Evolutionary conservation across 2,113 vertebrate species (phyloP).

Genomic region (Semnornis frantzii): DNA sequence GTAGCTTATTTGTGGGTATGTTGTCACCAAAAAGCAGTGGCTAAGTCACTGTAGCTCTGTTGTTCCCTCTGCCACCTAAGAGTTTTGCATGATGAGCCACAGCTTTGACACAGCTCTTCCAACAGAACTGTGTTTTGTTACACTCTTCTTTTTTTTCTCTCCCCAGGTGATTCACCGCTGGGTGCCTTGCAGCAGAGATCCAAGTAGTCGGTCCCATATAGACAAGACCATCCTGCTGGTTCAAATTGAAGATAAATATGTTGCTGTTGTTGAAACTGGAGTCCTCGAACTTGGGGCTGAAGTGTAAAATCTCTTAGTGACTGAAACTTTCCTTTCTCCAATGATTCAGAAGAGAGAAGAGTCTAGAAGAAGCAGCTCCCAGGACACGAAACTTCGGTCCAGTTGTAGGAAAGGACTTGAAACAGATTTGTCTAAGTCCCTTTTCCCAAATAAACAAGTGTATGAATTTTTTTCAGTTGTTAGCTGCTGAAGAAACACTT

Average conservation of each 20-base stretch:
- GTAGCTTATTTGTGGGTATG: not conserved
- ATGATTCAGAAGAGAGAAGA: slow-evolving; percentile 53
- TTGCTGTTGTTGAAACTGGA: slow-evolving; percentile 95
- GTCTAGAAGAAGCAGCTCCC: slow-evolving; percentile 44
- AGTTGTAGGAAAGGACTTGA: slow-evolving; percentile 66
- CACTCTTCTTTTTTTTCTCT: not conserved
- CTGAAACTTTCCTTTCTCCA: slow-evolving; percentile 61
- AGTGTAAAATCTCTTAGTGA: slow-evolving; percentile 83
- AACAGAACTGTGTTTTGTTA: not conserved
- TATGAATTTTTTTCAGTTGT: slow-evolving; percentile 79
- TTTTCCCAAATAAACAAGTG: slow-evolving; percentile 72
- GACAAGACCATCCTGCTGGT: slow-evolving; percentile 99
- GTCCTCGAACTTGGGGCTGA: slow-evolving; percentile 97
- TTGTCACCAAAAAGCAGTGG: not conserved
- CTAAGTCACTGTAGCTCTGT: not conserved
- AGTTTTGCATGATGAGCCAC: not conserved
- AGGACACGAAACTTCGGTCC: slow-evolving; percentile 26
- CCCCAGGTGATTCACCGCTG: slow-evolving; percentile 98
- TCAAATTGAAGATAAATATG: slow-evolving; percentile 98
- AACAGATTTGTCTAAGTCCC: slow-evolving; percentile 67
- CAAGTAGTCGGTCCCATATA: slow-evolving; percentile 93
- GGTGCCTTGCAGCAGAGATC: slow-evolving; percentile 99
- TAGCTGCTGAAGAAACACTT: slow-evolving; percentile 82
- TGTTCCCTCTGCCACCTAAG: not conserved
- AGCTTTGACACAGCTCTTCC: not conserved